Percentiles rank a stretch among this genome's conserved stretches.
Evolutionary conservation across 92 coral and sea anemone genomes (phyloP).

Genomic region (Umimayanthus chanpuru): DNA sequence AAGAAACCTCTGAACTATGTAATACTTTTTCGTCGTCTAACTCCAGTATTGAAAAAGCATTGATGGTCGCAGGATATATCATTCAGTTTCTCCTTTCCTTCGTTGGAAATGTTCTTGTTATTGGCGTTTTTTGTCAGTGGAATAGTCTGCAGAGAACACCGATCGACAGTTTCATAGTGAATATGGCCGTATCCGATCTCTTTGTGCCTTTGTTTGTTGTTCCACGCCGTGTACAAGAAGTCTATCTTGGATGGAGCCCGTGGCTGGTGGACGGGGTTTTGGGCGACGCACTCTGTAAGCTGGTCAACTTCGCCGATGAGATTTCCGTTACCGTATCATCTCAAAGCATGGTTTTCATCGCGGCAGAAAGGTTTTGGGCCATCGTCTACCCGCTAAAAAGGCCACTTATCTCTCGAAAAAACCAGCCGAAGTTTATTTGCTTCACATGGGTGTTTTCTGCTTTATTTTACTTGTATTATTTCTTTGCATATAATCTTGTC

Average conservation of each 20-base stretch:
- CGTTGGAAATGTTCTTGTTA: constrained; percentile 33
- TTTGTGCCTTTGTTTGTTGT: constrained; percentile 31
- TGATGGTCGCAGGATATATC: not conserved
- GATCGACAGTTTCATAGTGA: constrained; percentile 22
- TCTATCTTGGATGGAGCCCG: not conserved
- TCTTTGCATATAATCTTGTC: not conserved
- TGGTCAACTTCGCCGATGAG: constrained; percentile 10
- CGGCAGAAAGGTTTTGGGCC: constrained; percentile 26
- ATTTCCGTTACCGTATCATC: constrained; percentile 26
- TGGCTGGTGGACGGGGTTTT: constrained; percentile 34
- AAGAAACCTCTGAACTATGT: not conserved
- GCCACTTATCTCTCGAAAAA: not conserved
- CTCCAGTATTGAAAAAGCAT: not conserved
- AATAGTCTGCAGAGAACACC: not conserved
- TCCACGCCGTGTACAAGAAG: constrained; percentile 2
- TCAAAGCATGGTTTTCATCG: constrained; percentile 33
- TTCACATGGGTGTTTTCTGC: constrained; percentile 17
- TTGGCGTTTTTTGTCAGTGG: not conserved
- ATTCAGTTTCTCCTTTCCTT: constrained; percentile 7
- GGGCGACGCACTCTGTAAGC: constrained; percentile 14
- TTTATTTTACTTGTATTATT: not conserved
- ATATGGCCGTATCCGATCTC: constrained; percentile 40
- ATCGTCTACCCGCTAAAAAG: constrained; percentile 1
- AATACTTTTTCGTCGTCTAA: not conserved
- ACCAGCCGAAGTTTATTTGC: not conserved